A percentile compares a stretch with the other conserved stretches of the same genome.
Evolutionary conservation across 2,113 vertebrate genomes (phyloP).

Genomic region (Chauna torquata): DNA sequence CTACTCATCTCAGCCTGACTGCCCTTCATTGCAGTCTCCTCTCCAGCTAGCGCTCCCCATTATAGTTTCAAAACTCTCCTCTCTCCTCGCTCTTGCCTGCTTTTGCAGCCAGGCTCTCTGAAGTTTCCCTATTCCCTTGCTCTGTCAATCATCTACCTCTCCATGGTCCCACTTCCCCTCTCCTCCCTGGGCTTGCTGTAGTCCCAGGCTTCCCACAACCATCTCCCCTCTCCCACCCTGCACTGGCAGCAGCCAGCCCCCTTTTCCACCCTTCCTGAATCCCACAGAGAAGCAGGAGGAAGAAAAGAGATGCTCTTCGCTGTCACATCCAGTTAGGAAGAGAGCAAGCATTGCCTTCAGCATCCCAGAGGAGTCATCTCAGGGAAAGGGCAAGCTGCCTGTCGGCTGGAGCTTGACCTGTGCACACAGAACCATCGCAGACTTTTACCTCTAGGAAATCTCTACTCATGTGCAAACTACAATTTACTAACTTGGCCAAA

Average conservation of each 20-base stretch:
- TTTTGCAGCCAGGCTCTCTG: background rate
- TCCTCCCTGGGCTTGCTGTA: background rate
- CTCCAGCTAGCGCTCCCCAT: background rate
- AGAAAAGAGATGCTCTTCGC: background rate
- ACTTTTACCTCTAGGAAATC: background rate
- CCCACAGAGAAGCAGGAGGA: background rate
- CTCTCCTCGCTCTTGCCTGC: background rate
- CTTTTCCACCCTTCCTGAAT: background rate
- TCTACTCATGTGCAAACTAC: background rate
- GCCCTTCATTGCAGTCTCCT: background rate
- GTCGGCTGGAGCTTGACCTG: background rate
- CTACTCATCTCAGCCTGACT: background rate
- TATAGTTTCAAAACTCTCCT: background rate
- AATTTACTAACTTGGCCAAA: background rate
- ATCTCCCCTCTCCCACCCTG: background rate
- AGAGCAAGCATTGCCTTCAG: background rate
- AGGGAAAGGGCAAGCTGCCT: background rate
- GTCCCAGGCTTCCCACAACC: background rate
- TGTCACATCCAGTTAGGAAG: background rate
- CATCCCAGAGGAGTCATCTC: background rate
- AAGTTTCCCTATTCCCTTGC: background rate
- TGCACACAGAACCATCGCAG: background rate
- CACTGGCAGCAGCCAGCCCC: background rate
- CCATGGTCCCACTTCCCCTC: rapidly evolving
- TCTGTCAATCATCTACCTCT: background rate